Evolutionary conservation across 2,113 vertebrate species (phyloP).

Genomic region (Ornithorhynchus anatinus): DNA sequence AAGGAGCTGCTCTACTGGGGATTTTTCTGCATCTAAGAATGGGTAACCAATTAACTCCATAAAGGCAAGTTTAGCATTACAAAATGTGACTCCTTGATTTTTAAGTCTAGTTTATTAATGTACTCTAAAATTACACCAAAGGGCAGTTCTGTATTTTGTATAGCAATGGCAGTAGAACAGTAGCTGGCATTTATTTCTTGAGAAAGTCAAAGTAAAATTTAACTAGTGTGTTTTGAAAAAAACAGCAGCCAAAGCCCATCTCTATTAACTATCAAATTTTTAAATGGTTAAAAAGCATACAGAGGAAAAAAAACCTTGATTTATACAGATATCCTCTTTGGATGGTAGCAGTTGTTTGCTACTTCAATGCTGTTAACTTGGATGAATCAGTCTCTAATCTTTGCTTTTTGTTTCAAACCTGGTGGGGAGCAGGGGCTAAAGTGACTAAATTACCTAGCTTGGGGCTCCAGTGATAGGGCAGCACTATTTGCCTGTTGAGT

Average conservation of each 20-base stretch:
- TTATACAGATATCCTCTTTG: too few species aligned
- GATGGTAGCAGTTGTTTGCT: neutral
- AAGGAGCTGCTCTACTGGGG: slow-evolving; percentile 16
- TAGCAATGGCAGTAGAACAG: too few species aligned
- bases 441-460: too few species aligned
- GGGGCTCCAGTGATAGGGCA: too few species aligned
- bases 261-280: too few species aligned
- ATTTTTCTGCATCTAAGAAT: neutral
- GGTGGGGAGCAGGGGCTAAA: neutral
- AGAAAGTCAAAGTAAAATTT: too few species aligned
- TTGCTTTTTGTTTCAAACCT: neutral
- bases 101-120: neutral
- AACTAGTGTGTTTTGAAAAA: too few species aligned
- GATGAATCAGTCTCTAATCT: too few species aligned
- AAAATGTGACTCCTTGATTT: neutral
- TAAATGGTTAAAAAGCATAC: too few species aligned
- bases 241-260: too few species aligned
- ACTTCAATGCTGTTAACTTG: neutral
- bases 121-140: neutral
- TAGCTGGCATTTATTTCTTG: neutral
- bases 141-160: neutral
- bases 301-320: too few species aligned
- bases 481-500: too few species aligned
- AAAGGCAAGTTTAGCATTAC: neutral
- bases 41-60: neutral